Conservation (phyloP, 2,888 invertebrate species). For the Cremastinae sp. region DNA sequence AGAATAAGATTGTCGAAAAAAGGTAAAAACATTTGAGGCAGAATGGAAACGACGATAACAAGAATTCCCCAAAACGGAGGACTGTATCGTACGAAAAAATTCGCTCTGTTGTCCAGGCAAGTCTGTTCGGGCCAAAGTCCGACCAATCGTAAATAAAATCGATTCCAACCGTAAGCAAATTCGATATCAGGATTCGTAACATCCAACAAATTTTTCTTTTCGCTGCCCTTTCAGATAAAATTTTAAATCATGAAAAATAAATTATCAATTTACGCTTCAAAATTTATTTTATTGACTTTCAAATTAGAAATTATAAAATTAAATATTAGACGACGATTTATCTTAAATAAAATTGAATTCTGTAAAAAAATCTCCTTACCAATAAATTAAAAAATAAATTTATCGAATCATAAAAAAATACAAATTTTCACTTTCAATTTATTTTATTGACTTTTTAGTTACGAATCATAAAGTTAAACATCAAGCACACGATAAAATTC, state of each 20-base stretch:
- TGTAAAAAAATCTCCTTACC: no score
- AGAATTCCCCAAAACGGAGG: slow-evolving; percentile 10
- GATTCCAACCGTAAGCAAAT: slow-evolving; percentile 64
- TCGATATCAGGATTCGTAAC: slow-evolving; percentile 48
- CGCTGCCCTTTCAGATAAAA: not conserved
- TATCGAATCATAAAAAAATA: not conserved
- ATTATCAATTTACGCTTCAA: no score
- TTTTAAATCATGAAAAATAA: not conserved
- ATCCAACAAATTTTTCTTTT: not conserved
- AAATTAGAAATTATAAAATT: no score
- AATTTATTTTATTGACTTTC: no score
- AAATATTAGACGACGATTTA: not conserved
- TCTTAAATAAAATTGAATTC: not conserved
- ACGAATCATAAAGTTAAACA: no score
- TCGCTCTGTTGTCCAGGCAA: not conserved
- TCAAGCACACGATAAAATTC: not conserved
- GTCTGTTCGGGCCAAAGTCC: slow-evolving; percentile 67
- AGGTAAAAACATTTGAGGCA: slow-evolving; percentile 54
- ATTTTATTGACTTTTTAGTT: no score
- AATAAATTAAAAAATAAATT: no score
- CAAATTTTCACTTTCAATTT: no score
- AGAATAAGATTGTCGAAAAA: slow-evolving; percentile 57
- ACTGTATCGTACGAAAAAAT: not conserved
- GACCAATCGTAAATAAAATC: slow-evolving; percentile 60
- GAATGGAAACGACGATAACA: slow-evolving; percentile 42